These are phyloP conservation scores for Astyanax mexicanus DNA, from an alignment of 2,797 vertebrate genomes.

Conservation along the genomic window DNA sequence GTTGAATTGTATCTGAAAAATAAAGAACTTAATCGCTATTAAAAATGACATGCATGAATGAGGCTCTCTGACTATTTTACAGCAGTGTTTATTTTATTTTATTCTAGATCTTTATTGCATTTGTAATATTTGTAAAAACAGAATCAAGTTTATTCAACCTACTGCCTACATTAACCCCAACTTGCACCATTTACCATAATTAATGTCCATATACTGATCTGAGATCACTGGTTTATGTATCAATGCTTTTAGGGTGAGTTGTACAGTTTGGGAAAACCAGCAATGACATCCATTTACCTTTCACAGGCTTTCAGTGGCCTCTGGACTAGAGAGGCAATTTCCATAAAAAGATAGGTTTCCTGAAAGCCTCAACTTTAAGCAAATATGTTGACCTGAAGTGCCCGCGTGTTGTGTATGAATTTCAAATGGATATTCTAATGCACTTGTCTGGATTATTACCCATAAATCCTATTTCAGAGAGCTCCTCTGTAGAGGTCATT, in stretches of 20 bases:
- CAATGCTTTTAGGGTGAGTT: background rate
- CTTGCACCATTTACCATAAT: background rate
- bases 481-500: background rate
- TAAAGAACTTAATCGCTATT: too few species aligned
- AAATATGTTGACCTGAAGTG: background rate
- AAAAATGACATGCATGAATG: too few species aligned
- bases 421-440: background rate
- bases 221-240: too few species aligned
- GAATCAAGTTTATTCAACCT: too few species aligned
- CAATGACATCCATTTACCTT: background rate
- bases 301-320: background rate
- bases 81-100: too few species aligned
- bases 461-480: slow-evolving; percentile 9
- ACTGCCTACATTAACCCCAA: too few species aligned
- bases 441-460: slow-evolving; percentile 2
- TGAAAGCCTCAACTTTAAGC: background rate
- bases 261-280: background rate
- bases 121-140: too few species aligned
- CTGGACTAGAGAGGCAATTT: background rate
- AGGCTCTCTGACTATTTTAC: too few species aligned
- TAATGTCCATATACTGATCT: background rate
- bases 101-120: too few species aligned
- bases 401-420: slow-evolving; percentile 6
- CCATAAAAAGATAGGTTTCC: background rate
- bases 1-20: too few species aligned